Base-by-base conservation (phyloP, 2,113 vertebrate species). In the Anguilla rostrata region DNA sequence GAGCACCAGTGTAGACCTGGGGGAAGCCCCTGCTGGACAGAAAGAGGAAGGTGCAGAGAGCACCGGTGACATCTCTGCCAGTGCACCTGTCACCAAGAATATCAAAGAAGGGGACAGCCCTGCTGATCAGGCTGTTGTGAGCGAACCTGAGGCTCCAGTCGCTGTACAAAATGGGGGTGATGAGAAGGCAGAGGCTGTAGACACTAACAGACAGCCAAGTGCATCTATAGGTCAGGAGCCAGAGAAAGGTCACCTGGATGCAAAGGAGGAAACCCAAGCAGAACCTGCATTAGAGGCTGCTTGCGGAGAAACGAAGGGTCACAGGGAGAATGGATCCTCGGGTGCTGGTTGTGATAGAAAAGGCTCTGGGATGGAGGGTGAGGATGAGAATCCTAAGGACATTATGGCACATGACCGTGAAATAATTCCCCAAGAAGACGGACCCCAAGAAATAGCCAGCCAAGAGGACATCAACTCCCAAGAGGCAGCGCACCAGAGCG, bases 1-100 rank as follows among this genome's bases (percentile, higher is more conserved):
- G 83, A 93, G 94, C 86, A 89, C 93, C 83, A 96, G 95, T 26
- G 90, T 95, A 87, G 95, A 96, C 84, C 71, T 89, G 39, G 92
- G 93, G 0, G 94, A 95, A 40, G 14, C 92, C 81, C 49, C 63
- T 15, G 87, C 88, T 80, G 94, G 94, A 88, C 94, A 95, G 83
- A 93, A 91, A 40, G 81, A 71, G 0, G 90, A 85, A 41, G 84
- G 82, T 0, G 83, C 87, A 78, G 88, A 49, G 8, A 41, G 78
- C 0, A 91, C 90, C 22, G 93, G 53, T 81, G 92, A 89, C 11
- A 87, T 83, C 49, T 41, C 89, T 83, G 84, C 88, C 43, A 86
- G 84, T 66, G 57, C 78, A 83, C 88, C 85, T 86, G 87, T 79
- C 9, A n/a, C 22, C 12, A 75, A 85, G 34, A 18, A 85, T 40